phyloP scores from a whole-genome alignment of 2,888 invertebrate species.

The Microchrysa polita region DNA sequence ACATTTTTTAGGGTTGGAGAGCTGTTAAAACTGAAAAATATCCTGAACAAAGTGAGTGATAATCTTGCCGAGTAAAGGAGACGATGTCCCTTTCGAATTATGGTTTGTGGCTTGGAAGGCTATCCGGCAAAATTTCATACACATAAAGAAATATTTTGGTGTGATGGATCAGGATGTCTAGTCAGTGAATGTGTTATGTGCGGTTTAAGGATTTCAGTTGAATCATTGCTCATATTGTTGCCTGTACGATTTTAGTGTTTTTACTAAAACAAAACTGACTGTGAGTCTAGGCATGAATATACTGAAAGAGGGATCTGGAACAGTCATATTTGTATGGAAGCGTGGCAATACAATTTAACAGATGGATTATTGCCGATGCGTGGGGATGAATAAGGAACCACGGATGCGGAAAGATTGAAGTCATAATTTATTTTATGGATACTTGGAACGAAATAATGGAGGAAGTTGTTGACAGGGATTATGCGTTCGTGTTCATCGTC shows the following conservation, averaged over 20 bases:
- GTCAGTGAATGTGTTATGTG: neutral
- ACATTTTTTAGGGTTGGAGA: conserved; percentile 35
- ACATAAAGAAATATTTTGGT: conserved; percentile 46
- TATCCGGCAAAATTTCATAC: conserved; percentile 27
- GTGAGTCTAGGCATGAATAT: too few species aligned
- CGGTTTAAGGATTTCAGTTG: conserved; percentile 22
- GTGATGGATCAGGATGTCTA: conserved; percentile 19
- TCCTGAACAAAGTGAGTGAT: conserved; percentile 37
- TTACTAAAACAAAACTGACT: conserved; percentile 38
- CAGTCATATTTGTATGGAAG: neutral
- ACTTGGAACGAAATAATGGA: conserved; percentile 39
- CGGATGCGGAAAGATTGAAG: conserved; percentile 33
- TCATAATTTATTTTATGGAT: conserved; percentile 46
- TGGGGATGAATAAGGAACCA: neutral
- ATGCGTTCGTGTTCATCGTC: neutral
- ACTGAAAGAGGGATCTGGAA: neutral
- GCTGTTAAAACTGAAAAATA: conserved; percentile 43
- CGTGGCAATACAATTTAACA: conserved; percentile 13
- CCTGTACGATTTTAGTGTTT: conserved; percentile 41
- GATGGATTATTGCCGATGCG: conserved; percentile 3
- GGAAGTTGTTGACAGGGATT: conserved; percentile 41
- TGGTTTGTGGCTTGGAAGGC: neutral
- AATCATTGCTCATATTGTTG: conserved; percentile 29
- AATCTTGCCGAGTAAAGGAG: conserved; percentile 19
- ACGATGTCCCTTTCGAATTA: conserved; percentile 26